Base-by-base conservation (phyloP, 2,113 vertebrate genomes). In the Actenoides lindsayi region DNA sequence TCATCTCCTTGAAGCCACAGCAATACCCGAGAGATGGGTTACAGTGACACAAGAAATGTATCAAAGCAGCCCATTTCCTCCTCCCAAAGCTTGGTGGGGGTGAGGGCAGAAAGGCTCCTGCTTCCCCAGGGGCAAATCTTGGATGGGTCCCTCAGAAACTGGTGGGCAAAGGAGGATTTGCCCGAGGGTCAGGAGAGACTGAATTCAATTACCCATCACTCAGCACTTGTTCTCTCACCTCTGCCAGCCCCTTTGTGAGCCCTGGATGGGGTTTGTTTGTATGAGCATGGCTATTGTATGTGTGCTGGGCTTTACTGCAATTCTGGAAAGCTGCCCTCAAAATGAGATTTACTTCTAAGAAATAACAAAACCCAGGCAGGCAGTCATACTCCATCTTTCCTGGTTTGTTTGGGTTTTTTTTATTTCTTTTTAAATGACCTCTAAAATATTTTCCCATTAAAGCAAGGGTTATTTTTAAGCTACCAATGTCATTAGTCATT, bases 381-480 rank as follows among this genome's bases (percentile, higher is more conserved):
- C 83, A 82, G 30, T 62, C 82, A 44, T 70, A 41, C 30, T 35
- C 37, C 51, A 53, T 81, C 31, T 60, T 94, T 56, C 53, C 91
- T 62, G 62, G 0, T 41, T 41, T 41, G 10, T n/a, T 57, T 57
- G 15, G 53, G 27, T 10, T 54, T 54, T 28, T 24, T 35, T 13
- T 51, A 69, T 94, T 93, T 87, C 63, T 79, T 89, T 85, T 77
- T 21, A 73, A 80, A 79, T 87, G 50, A 44, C 78, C 90, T 94
- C 81, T 80, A 67, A 93, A 92, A 53, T 59, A 60, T 94, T 90
- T 97, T 93, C 90, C 94, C 41, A 94, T 97, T 97, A 95, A 96
- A 94, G 77, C 33, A 59, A 92, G 74, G 75, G 83, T 90, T 90
- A 91, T 90, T 79, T 94, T 89, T 74, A 79, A 90, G 54, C 64